These are phyloP conservation scores for Plagodis pulveraria DNA, from an alignment of 2,888 invertebrate species.

Conservation along the genomic window DNA sequence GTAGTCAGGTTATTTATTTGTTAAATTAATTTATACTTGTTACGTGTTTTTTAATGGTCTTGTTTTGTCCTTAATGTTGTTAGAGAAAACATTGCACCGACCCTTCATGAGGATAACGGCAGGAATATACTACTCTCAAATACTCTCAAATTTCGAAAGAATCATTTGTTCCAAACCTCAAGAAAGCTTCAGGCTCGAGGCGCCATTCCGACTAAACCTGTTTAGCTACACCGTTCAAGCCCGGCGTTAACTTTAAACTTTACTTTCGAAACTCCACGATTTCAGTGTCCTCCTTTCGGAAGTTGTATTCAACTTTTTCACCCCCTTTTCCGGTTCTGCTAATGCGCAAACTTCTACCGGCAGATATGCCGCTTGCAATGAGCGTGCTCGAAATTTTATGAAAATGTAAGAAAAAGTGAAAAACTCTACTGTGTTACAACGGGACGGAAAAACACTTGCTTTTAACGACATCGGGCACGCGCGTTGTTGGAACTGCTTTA, in stretches of 20 bases:
- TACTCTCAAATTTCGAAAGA: too few relatives aligned
- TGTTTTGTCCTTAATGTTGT: too few relatives aligned
- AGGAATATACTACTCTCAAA: too few relatives aligned
- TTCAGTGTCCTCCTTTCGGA: constrained; percentile 52
- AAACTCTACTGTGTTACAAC: constrained; percentile 36
- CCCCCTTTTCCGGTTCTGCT: constrained; percentile 67
- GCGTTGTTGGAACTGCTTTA: constrained; percentile 13
- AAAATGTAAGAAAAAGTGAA: constrained; percentile 48
- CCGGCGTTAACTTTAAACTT: constrained; percentile 42
- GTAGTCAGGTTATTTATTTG: too few relatives aligned
- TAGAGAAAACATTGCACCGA: too few relatives aligned
- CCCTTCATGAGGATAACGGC: too few relatives aligned
- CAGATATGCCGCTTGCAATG: constrained; percentile 52
- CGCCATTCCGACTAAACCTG: constrained; percentile 10
- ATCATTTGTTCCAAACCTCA: constrained; percentile 1
- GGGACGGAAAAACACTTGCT: constrained; percentile 35
- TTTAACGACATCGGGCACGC: constrained; percentile 28
- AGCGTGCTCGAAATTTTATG: constrained; percentile 57
- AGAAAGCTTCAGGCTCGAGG: constrained; percentile 1
- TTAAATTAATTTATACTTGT: too few relatives aligned
- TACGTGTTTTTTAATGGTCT: too few relatives aligned
- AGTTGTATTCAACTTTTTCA: constrained; percentile 66
- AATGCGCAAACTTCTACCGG: constrained; percentile 65
- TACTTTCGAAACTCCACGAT: constrained; percentile 46
- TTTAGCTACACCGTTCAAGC: constrained; percentile 16